Evolutionary conservation across 2,113 vertebrate species (phyloP).

Genomic region (Reinhardtius hippoglossoides): DNA sequence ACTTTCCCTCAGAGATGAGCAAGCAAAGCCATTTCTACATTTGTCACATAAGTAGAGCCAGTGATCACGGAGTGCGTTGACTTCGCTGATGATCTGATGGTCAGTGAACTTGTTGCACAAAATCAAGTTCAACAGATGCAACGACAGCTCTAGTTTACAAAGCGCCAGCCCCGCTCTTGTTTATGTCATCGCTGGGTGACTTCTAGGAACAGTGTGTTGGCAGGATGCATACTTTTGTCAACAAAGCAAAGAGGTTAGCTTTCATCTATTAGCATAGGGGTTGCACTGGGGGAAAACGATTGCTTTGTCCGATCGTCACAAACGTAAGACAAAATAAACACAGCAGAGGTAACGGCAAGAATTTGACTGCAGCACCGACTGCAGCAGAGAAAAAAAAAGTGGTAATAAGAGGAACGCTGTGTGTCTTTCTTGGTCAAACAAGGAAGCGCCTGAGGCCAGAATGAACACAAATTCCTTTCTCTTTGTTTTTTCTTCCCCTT

Average conservation of each 20-base stretch:
- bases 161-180: slow-evolving; percentile 29
- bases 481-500: slow-evolving; percentile 53
- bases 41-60: slow-evolving; percentile 21
- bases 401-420: slow-evolving; percentile 52
- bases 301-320: slow-evolving; percentile 25
- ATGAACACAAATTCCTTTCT: slow-evolving; percentile 64
- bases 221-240: slow-evolving; percentile 33
- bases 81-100: slow-evolving; percentile 46
- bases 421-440: slow-evolving; percentile 75
- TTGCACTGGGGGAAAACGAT: slow-evolving; percentile 2
- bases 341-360: slow-evolving; percentile 50
- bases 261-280: slow-evolving; percentile 16
- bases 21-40: slow-evolving; percentile 48
- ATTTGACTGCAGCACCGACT: slow-evolving; percentile 38
- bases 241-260: slow-evolving; percentile 18
- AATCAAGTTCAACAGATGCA: background rate
- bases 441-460: slow-evolving; percentile 59
- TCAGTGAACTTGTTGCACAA: slow-evolving; percentile 53
- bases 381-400: slow-evolving; percentile 24
- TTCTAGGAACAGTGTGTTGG: slow-evolving; percentile 49
- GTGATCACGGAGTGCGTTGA: slow-evolving; percentile 51
- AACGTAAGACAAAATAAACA: slow-evolving; percentile 37
- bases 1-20: slow-evolving; percentile 23
- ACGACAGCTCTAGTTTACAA: slow-evolving; percentile 14
- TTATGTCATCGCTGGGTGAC: slow-evolving; percentile 36